Evolutionary conservation across 2,797 vertebrate genomes (phyloP), one percentile per base, ranked within the genome.

Genomic region (Coregonus sp.): DNA sequence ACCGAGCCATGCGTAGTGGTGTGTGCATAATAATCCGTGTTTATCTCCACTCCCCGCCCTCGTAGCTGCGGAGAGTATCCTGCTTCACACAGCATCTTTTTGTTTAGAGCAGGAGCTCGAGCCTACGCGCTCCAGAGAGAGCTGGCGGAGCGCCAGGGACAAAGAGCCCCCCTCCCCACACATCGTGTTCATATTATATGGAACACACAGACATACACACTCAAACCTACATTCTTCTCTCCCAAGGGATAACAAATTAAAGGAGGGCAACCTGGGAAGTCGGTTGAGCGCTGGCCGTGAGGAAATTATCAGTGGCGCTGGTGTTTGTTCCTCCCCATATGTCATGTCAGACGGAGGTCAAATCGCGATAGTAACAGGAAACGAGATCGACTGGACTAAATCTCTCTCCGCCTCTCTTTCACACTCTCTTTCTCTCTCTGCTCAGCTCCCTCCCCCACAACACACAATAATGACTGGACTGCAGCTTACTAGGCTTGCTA

Each of bases 311-410:
- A 93, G 92, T 93, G 91, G 94, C 94, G 93, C 94, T 93, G 88
- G 91, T 92, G 93, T 94, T 95, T 94, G 84, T 94, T 94, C 91
- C 94, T 93, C 93, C 90, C 92, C 92, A 92, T 92, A 89, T 91
- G 88, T 88, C 89, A 89, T 95, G 96, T 97, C 95, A 95, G 88
- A 85, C 86, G 89, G 93, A 96, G 95, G 95, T 96, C 94, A 96
- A 92, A 87, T 94, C 92, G 86, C 87, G 89, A 91, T 84, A 89
- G 82, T 76, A 56, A 80, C 74, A 75, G 83, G 80, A 86, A 85
- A 79, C 79, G 14, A 78, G 74, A 51, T 51, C 18, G 68, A 40
- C 40, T 9, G 59, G 40, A 75, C 12, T 56, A n/a, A 16, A 14
- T 47, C 18, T 52, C 33, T 40, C 6, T 31, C 20, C 35, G 7